Evolutionary conservation across 2,888 invertebrate genomes (phyloP).

Genomic region (Aspidapion aeneum): DNA sequence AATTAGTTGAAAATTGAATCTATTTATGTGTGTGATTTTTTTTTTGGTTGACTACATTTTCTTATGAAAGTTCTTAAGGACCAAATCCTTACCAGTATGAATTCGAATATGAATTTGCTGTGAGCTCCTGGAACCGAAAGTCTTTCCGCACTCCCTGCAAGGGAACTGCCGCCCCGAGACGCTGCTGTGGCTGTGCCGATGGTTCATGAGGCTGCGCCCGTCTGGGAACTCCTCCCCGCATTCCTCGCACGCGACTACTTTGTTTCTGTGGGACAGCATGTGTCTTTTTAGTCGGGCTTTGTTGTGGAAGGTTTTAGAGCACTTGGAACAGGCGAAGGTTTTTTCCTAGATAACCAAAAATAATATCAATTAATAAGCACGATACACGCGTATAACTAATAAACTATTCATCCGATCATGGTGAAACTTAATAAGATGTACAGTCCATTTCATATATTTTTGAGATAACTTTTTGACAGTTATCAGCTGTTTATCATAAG

Average conservation of each 20-base stretch:
- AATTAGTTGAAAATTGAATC: too few relatives aligned
- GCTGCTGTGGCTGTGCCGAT: constrained; percentile 56
- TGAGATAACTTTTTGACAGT: too few relatives aligned
- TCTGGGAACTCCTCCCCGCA: constrained; percentile 70
- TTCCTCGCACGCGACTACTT: constrained; percentile 65
- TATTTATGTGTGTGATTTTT: too few relatives aligned
- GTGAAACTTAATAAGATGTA: too few relatives aligned
- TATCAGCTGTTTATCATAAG: too few relatives aligned
- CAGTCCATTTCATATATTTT: too few relatives aligned
- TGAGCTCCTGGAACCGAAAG: constrained; percentile 80
- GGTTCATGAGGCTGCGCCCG: constrained; percentile 65
- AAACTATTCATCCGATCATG: too few relatives aligned
- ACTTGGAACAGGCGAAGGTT: constrained; percentile 59
- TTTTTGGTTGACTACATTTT: too few relatives aligned
- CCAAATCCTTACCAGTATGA: constrained; percentile 54
- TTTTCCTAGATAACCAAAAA: constrained; percentile 42
- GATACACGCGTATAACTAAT: too few relatives aligned
- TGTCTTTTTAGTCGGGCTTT: constrained; percentile 63
- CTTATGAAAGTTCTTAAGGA: too few relatives aligned
- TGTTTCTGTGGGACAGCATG: constrained; percentile 67
- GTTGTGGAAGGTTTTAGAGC: constrained; percentile 68
- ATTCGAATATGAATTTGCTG: constrained; percentile 85
- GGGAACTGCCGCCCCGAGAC: constrained; percentile 64
- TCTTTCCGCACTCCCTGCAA: constrained; percentile 80
- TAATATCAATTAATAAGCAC: too few relatives aligned